These are phyloP conservation scores for Lineus longissimus DNA, from an alignment of 1,140 invertebrate species.

Conservation along the genomic window DNA sequence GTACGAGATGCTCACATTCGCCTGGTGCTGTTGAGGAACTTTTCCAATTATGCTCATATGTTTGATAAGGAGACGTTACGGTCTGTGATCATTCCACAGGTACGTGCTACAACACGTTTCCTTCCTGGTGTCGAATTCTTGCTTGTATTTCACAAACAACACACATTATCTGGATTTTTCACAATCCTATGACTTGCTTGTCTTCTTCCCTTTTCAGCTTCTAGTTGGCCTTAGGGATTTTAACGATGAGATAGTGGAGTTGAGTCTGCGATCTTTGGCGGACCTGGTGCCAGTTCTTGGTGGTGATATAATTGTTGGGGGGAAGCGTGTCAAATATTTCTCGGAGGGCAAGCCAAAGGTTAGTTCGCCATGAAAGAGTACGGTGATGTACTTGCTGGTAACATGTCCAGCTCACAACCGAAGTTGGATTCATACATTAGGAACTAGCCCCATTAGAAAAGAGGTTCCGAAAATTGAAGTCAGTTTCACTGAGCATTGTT, in stretches of 20 bases:
- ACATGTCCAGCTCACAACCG: too few species aligned
- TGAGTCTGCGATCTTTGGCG: slow-evolving; percentile 72
- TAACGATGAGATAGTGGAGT: slow-evolving; percentile 72
- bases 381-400: too few species aligned
- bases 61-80: slow-evolving; percentile 32
- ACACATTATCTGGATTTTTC: not conserved
- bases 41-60: slow-evolving; percentile 30
- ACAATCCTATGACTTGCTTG: slow-evolving; percentile 57
- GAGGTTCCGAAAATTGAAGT: too few species aligned
- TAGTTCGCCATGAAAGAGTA: too few species aligned
- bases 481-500: too few species aligned
- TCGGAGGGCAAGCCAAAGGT: slow-evolving; percentile 71
- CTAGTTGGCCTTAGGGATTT: slow-evolving; percentile 77
- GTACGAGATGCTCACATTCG: slow-evolving; percentile 40
- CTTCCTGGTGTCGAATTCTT: too few species aligned
- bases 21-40: slow-evolving; percentile 34
- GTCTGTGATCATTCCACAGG: slow-evolving; percentile 39
- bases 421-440: too few species aligned
- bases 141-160: too few species aligned
- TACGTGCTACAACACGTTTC: slow-evolving; percentile 18
- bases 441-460: too few species aligned
- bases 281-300: slow-evolving; percentile 79
- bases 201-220: slow-evolving; percentile 57
- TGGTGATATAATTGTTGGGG: slow-evolving; percentile 73
- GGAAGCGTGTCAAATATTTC: slow-evolving; percentile 73